Evolutionary conservation across 2,888 invertebrate species (phyloP), one percentile per base, ranked within the genome.

Genomic region (Diarsia rubi): DNA sequence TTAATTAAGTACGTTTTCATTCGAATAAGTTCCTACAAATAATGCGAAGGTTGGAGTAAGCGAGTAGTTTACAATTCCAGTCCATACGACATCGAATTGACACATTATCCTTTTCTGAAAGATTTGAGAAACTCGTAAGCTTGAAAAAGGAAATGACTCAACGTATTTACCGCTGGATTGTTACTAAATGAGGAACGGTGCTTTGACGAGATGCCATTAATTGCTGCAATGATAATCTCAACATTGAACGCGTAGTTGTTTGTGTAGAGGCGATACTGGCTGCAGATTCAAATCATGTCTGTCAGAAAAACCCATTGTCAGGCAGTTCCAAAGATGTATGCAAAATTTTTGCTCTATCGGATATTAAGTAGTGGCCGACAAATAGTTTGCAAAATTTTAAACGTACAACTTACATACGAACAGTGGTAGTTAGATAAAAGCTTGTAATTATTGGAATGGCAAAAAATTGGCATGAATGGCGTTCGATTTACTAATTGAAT

Each of bases 401-500:
- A 1, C 12, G n/a, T 12, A 52, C 52, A 4, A 52, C 44, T 45
- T 45, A 45, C 44, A 45, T 52, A 52, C n/a, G 52, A 52, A 52
- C 12, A 52, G 11, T 49, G 49, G 9, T 49, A 49, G 49, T 54
- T 54, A 14, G 14, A 24, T 24, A 14, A 24, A 54, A 54, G 24
- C 24, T 24, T 54, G 12, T 54, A 54, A 52, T 54, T 24, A 54
- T n/a, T 2, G 14, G n/a, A n/a, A n/a, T n/a, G n/a, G n/a, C n/a
- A n/a, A n/a, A n/a, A n/a, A n/a, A n/a, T n/a, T n/a, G n/a, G n/a
- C n/a, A n/a, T n/a, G n/a, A 21, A 37, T 21, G 21, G 21, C 60
- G n/a, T 60, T 60, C 37, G 60, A 60, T 16, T 63, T 57, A 66
- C 27, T n/a, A 47, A 47, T 49, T 19, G n/a, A 66, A 14, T 27